phyloP scores from a whole-genome alignment of 2,113 vertebrate species.

The Sturnus vulgaris region DNA sequence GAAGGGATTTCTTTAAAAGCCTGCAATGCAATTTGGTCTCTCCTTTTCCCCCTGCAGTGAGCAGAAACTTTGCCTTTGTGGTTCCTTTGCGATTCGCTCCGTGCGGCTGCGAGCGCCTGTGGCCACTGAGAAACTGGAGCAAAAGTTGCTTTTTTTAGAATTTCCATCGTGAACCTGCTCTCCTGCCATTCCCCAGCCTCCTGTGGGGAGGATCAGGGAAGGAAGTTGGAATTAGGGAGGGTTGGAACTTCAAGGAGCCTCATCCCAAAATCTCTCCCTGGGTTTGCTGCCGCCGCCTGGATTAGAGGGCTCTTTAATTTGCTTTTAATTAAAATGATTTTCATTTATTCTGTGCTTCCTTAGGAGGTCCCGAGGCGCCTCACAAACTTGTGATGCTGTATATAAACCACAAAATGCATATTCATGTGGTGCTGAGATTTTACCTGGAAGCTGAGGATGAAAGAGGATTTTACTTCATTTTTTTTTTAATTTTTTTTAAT shows the following conservation, averaged over 20 bases:
- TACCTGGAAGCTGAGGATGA: neutral
- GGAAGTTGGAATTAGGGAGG: neutral
- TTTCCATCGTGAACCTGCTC: slow-evolving; percentile 40
- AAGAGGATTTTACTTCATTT: neutral
- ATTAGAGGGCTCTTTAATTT: slow-evolving; percentile 47
- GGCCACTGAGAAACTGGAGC: slow-evolving; percentile 20
- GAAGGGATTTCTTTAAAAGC: neutral
- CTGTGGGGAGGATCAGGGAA: neutral
- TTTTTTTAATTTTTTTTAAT: neutral
- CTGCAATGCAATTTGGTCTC: neutral
- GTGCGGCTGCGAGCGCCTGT: neutral
- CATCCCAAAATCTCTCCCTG: neutral
- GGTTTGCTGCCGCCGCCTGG: slow-evolving; percentile 8
- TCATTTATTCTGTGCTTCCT: slow-evolving; percentile 24
- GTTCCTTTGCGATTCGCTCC: neutral
- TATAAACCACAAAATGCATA: neutral
- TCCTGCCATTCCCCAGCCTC: neutral
- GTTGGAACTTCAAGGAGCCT: slow-evolving; percentile 8
- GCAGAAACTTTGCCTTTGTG: neutral
- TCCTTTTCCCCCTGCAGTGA: neutral
- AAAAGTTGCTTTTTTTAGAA: slow-evolving; percentile 34
- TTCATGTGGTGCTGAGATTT: neutral
- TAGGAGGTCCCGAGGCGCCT: neutral
- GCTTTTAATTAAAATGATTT: slow-evolving; percentile 60
- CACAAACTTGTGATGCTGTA: neutral